Conservation (phyloP, 2,797 vertebrate genomes). For the Typhlichthys subterraneus region DNA sequence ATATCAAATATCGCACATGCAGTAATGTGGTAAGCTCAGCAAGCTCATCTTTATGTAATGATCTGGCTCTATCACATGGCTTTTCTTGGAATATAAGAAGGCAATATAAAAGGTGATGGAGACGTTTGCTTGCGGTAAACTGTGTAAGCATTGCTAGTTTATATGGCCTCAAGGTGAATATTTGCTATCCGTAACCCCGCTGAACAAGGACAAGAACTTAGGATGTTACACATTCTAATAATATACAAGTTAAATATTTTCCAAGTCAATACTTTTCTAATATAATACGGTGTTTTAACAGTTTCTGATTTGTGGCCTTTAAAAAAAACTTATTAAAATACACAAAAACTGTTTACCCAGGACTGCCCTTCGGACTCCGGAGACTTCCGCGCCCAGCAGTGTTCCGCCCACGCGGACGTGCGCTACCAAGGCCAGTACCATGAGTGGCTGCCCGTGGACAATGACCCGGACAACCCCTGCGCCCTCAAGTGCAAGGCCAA, state of each 20-base stretch:
- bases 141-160: slow-evolving; percentile 25
- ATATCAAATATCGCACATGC: slow-evolving; percentile 96
- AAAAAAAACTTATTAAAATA: too few relatives aligned
- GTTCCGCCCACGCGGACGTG: slow-evolving; percentile 93
- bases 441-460: slow-evolving; percentile 92
- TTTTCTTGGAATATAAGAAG: slow-evolving; percentile 23
- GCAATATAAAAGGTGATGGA: slow-evolving; percentile 23
- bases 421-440: slow-evolving; percentile 89
- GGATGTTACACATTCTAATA: slow-evolving; percentile 16
- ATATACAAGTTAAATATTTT: not conserved
- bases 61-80: slow-evolving; percentile 34
- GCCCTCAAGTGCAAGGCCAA: slow-evolving; percentile 92
- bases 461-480: slow-evolving; percentile 93
- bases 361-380: slow-evolving; percentile 91
- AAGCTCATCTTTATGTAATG: slow-evolving; percentile 46
- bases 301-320: not conserved
- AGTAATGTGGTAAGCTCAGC: slow-evolving; percentile 92
- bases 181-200: slow-evolving; percentile 10
- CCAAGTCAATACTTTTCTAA: not conserved
- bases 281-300: not conserved
- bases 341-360: slow-evolving; percentile 59
- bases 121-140: slow-evolving; percentile 16
- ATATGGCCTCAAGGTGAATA: slow-evolving; percentile 12
- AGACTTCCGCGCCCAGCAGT: slow-evolving; percentile 96
- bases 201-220: not conserved